Evolutionary conservation across 2,797 vertebrate genomes (phyloP).

Genomic region (Falco columbarius): DNA sequence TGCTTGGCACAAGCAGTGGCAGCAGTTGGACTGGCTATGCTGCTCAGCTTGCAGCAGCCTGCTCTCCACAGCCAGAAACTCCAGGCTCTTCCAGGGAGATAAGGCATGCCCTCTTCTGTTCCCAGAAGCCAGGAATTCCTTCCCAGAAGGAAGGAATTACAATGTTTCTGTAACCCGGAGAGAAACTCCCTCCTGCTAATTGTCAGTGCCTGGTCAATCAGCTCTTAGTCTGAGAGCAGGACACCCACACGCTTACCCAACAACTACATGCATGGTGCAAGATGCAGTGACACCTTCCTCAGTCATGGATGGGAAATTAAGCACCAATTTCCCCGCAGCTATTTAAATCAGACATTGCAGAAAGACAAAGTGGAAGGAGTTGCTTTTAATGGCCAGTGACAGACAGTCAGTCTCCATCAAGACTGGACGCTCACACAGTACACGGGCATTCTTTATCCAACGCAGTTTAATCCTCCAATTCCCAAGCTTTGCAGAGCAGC

Average conservation of each 20-base stretch:
- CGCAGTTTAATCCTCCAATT: no score
- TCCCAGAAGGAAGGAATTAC: neutral
- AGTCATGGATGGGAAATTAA: fast-evolving
- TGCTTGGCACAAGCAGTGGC: fast-evolving
- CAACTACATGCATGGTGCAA: fast-evolving
- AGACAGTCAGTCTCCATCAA: no score
- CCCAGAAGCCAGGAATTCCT: neutral
- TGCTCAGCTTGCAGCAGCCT: fast-evolving
- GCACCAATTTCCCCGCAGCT: fast-evolving
- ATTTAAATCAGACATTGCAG: neutral
- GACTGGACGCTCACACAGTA: no score
- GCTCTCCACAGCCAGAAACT: no score
- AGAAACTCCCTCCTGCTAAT: neutral
- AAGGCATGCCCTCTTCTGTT: neutral
- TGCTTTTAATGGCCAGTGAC: neutral
- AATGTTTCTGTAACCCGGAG: neutral
- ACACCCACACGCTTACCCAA: fast-evolving
- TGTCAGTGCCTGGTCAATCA: fast-evolving
- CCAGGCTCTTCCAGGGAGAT: neutral
- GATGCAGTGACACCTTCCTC: fast-evolving
- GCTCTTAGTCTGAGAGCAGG: neutral
- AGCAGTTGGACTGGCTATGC: fast-evolving
- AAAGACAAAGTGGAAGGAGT: neutral
- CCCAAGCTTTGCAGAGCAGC: no score
- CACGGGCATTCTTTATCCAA: no score